These are phyloP conservation scores for Boloria selene DNA, from an alignment of 2,888 invertebrate genomes.

Conservation along the genomic window DNA sequence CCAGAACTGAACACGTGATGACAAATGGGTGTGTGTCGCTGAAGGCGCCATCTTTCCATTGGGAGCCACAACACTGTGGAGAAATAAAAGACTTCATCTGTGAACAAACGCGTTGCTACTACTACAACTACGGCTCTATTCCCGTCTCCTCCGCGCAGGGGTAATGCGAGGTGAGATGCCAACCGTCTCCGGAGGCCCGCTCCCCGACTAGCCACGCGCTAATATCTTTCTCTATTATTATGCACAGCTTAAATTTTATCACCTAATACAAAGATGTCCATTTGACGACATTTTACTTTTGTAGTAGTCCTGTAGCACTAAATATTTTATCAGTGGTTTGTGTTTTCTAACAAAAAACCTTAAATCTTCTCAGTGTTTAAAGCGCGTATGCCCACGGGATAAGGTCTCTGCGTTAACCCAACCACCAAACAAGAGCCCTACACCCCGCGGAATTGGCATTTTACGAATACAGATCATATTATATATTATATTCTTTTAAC, in stretches of 20 bases:
- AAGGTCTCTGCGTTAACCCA: slow-evolving; percentile 80
- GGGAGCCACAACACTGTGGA: slow-evolving; percentile 92
- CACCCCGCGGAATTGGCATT: slow-evolving; percentile 71
- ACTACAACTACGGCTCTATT: slow-evolving; percentile 95
- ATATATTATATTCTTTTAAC: slow-evolving; percentile 31
- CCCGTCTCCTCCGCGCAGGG: slow-evolving; percentile 95
- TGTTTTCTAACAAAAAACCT: slow-evolving; percentile 60
- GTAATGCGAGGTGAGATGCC: slow-evolving; percentile 92
- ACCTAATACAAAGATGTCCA: slow-evolving; percentile 49
- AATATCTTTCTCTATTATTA: slow-evolving; percentile 37
- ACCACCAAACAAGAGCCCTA: slow-evolving; percentile 83
- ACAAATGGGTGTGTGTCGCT: slow-evolving; percentile 89
- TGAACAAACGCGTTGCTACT: slow-evolving; percentile 94
- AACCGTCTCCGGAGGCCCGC: slow-evolving; percentile 80
- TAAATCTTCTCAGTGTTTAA: slow-evolving; percentile 49
- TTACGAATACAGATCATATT: slow-evolving; percentile 34
- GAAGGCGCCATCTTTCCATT: slow-evolving; percentile 89
- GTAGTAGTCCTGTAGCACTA: slow-evolving; percentile 35
- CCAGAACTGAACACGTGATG: slow-evolving; percentile 81
- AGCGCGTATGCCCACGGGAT: slow-evolving; percentile 79
- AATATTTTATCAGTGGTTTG: slow-evolving; percentile 50
- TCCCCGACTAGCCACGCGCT: slow-evolving; percentile 77
- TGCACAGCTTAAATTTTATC: slow-evolving; percentile 42
- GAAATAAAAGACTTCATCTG: slow-evolving; percentile 93
- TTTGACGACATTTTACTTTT: slow-evolving; percentile 53